Evolutionary conservation across 1,140 invertebrate species (phyloP).

Genomic region (Popillia japonica): DNA sequence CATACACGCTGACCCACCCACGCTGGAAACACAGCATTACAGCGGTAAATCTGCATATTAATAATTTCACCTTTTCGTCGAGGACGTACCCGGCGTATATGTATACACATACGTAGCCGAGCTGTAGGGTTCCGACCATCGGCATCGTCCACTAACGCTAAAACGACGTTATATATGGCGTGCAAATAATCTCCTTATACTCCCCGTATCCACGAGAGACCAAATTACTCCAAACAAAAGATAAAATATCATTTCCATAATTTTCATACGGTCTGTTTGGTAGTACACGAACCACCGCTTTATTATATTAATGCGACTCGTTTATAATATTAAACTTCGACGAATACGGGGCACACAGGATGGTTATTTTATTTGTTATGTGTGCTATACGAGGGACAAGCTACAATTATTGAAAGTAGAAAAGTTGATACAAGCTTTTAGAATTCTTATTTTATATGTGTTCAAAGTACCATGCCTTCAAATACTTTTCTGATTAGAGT

Average conservation of each 20-base stretch:
- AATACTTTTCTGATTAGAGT: no score
- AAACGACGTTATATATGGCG: background rate
- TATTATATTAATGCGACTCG: conserved; percentile 11
- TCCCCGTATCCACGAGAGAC: background rate
- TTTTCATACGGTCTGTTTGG: background rate
- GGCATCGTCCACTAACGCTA: background rate
- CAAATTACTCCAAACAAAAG: background rate
- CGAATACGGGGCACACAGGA: background rate
- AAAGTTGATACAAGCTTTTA: no score
- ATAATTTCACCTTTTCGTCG: background rate
- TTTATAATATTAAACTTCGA: background rate
- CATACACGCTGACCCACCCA: background rate
- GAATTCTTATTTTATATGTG: no score
- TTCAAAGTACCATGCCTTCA: no score
- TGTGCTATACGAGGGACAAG: no score
- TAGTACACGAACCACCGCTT: background rate
- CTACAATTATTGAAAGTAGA: no score
- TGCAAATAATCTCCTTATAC: background rate
- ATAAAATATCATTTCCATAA: conserved; percentile 6
- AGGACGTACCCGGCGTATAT: background rate
- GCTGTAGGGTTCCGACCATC: background rate
- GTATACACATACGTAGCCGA: background rate
- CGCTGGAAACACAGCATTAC: background rate
- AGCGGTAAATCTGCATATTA: background rate
- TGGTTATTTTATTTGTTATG: no score